These are phyloP conservation scores for Heliconius ethilla DNA, from an alignment of 2,888 invertebrate genomes.

Conservation along the genomic window DNA sequence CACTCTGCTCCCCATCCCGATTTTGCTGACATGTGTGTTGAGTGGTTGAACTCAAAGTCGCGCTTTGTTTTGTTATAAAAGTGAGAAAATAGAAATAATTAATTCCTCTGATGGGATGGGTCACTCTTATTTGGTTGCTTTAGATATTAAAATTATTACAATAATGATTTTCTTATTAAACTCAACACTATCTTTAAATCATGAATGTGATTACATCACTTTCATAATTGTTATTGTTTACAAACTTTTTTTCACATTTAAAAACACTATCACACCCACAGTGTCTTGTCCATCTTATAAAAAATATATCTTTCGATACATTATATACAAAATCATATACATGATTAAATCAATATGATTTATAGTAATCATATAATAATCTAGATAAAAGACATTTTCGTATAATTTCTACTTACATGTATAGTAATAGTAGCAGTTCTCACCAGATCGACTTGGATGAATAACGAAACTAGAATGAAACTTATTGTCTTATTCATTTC, in stretches of 20 bases:
- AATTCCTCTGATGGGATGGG: not conserved
- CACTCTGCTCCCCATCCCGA: not conserved
- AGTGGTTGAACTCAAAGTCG: too few species aligned
- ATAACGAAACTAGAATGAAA: not conserved
- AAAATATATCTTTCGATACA: too few species aligned
- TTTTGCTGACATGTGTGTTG: not conserved
- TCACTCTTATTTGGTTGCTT: not conserved
- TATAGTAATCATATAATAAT: too few species aligned
- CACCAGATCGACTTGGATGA: constrained; percentile 1
- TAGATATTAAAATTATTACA: not conserved
- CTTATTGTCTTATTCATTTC: not conserved
- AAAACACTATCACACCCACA: not conserved
- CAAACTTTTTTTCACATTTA: not conserved
- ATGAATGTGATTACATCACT: too few species aligned
- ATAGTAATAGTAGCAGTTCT: not conserved
- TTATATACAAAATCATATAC: too few species aligned
- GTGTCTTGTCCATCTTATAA: too few species aligned
- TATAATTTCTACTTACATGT: not conserved
- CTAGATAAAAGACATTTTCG: not conserved
- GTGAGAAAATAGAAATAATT: not conserved
- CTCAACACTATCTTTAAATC: too few species aligned
- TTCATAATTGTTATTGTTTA: not conserved
- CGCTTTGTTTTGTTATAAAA: not conserved
- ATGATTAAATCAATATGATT: too few species aligned
- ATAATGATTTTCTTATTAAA: too few species aligned